A percentile compares a stretch with the other conserved stretches of the same genome.
These are phyloP conservation scores for Agrotis puta DNA, from an alignment of 2,888 invertebrate species.

Conservation along the genomic window DNA sequence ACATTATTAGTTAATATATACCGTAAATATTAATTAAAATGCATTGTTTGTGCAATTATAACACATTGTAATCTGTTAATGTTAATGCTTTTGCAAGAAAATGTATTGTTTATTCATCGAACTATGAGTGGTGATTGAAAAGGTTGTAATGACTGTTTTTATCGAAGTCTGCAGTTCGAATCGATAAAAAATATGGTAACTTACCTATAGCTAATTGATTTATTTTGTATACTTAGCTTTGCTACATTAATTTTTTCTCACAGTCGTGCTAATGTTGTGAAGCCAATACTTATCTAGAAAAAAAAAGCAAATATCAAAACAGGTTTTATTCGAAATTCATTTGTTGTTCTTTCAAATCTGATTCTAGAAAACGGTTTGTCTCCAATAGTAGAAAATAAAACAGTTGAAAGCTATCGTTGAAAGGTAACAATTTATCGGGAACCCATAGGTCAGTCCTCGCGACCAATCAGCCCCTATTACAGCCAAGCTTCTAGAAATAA, in stretches of 20 bases:
- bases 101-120: slow-evolving; percentile 24
- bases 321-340: not conserved
- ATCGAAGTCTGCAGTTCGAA: not conserved
- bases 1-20: slow-evolving; percentile 26
- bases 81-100: slow-evolving; percentile 12
- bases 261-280: slow-evolving; percentile 4
- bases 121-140: slow-evolving; percentile 1
- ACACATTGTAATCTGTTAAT: slow-evolving; percentile 15
- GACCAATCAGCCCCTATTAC: slow-evolving; percentile 13
- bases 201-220: not conserved
- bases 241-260: slow-evolving; percentile 19
- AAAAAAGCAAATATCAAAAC: not conserved
- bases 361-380: not conserved
- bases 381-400: not conserved
- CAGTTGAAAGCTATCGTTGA: slow-evolving; percentile 11
- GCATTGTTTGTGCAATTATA: slow-evolving; percentile 30
- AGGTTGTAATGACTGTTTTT: slow-evolving; percentile 16
- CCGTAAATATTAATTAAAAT: slow-evolving; percentile 40
- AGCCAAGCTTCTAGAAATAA: slow-evolving; percentile 22
- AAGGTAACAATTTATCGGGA: slow-evolving; percentile 1
- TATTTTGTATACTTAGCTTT: not conserved
- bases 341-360: not conserved
- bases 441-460: slow-evolving; percentile 3
- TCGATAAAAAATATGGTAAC: slow-evolving; percentile 6
- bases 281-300: not conserved